Conservation (phyloP, 1,140 invertebrate genomes). For the Eurytemora carolleeae region DNA sequence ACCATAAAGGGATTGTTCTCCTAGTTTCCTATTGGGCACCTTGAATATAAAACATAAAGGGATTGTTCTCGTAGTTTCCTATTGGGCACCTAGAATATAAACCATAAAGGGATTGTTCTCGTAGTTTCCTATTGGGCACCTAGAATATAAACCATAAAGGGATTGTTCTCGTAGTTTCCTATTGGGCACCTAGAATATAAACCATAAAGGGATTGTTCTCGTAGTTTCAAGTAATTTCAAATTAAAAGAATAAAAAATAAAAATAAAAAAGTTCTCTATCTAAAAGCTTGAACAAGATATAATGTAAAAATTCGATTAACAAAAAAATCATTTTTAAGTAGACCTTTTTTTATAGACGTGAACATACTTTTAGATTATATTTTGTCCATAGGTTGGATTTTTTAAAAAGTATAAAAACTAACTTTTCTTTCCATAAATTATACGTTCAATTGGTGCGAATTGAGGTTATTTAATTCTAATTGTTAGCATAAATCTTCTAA, state of each 20-base stretch:
- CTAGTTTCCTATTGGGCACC: slow-evolving; percentile 34
- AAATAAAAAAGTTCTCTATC: background rate
- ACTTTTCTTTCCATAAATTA: background rate
- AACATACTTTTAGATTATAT: background rate
- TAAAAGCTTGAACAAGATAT: background rate
- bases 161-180: too few relatives aligned
- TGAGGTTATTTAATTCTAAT: too few relatives aligned
- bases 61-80: background rate
- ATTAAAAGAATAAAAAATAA: background rate
- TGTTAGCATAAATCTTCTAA: too few relatives aligned
- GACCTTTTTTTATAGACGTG: background rate
- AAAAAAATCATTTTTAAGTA: background rate
- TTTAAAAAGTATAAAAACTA: background rate
- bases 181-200: background rate
- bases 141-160: background rate
- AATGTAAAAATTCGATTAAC: background rate
- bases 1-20: background rate
- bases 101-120: background rate
- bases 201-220: background rate
- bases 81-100: background rate
- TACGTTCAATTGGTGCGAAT: too few relatives aligned
- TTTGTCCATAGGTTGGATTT: background rate
- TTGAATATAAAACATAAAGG: background rate
- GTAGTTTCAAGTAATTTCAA: background rate
- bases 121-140: background rate